Evolutionary conservation across 2,888 invertebrate species (phyloP).

Genomic region (Polyploca ridens): DNA sequence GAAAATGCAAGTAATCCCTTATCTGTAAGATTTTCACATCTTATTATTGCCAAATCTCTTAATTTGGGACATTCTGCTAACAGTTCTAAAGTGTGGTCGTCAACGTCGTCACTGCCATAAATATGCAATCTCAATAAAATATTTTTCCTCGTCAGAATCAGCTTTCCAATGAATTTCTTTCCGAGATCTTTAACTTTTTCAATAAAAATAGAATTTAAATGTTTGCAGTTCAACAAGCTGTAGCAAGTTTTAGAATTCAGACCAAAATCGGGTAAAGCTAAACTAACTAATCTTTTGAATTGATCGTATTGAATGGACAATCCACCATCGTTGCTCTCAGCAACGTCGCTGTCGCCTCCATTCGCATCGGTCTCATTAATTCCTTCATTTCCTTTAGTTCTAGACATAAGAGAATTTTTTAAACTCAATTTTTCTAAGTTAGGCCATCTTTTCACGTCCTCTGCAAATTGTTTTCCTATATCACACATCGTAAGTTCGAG

Average conservation of each 20-base stretch:
- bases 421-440: slow-evolving; percentile 66
- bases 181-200: slow-evolving; percentile 71
- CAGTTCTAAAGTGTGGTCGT: slow-evolving; percentile 62
- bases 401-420: slow-evolving; percentile 66
- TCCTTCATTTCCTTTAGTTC: background rate
- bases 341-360: background rate
- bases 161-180: slow-evolving; percentile 57
- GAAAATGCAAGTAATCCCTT: slow-evolving; percentile 57
- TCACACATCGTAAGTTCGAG: slow-evolving; percentile 76
- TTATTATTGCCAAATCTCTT: slow-evolving; percentile 68
- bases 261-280: slow-evolving; percentile 74
- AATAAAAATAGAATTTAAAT: slow-evolving; percentile 69
- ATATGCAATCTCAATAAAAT: slow-evolving; percentile 66
- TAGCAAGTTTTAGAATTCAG: slow-evolving; percentile 62
- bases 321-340: slow-evolving; percentile 36
- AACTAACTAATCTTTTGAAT: slow-evolving; percentile 60
- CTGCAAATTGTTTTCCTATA: slow-evolving; percentile 63
- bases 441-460: slow-evolving; percentile 62
- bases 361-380: background rate
- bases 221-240: slow-evolving; percentile 58
- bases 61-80: slow-evolving; percentile 64
- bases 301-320: slow-evolving; percentile 61
- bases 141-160: slow-evolving; percentile 60
- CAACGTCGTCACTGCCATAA: slow-evolving; percentile 68
- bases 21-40: slow-evolving; percentile 73